A percentile compares a stretch with the other conserved stretches of the same genome.
Evolutionary conservation across 2,113 vertebrate species (phyloP).

Genomic region (Pygathrix nemaeus): DNA sequence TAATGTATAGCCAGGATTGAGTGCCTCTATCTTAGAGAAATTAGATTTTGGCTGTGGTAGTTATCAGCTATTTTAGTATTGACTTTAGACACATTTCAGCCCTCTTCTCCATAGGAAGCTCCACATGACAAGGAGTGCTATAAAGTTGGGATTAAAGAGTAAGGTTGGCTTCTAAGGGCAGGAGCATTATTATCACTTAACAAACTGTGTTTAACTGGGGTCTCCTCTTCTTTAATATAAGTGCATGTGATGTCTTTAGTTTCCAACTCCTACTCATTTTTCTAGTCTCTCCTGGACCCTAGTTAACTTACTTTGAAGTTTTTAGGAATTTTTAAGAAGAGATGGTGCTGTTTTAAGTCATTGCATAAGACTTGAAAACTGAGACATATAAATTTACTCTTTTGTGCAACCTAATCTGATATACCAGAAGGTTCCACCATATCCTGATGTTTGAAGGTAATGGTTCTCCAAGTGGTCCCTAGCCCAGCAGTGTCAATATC

Average conservation of each 20-base stretch:
- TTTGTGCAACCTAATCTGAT: constrained; percentile 71
- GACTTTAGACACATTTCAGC: not conserved
- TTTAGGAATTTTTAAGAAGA: constrained; percentile 69
- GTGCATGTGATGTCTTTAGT: constrained; percentile 40
- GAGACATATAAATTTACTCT: constrained; percentile 38
- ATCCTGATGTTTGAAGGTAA: not conserved
- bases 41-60: not conserved
- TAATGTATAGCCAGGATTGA: not conserved
- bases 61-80: not conserved
- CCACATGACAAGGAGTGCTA: not conserved
- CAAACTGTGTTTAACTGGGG: constrained; percentile 68
- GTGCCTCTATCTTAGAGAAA: not conserved
- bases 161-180: not conserved
- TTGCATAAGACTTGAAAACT: constrained; percentile 75
- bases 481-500: not conserved
- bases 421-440: not conserved
- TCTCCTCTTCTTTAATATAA: constrained; percentile 53
- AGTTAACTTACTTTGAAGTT: constrained; percentile 74
- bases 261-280: constrained; percentile 70
- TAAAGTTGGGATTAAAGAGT: not conserved
- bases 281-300: constrained; percentile 58
- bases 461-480: not conserved
- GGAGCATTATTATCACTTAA: constrained; percentile 41
- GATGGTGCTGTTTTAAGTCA: constrained; percentile 53
- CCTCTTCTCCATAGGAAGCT: not conserved